Conservation (phyloP, 2,113 vertebrate species). For the Octodon degus region DNA sequence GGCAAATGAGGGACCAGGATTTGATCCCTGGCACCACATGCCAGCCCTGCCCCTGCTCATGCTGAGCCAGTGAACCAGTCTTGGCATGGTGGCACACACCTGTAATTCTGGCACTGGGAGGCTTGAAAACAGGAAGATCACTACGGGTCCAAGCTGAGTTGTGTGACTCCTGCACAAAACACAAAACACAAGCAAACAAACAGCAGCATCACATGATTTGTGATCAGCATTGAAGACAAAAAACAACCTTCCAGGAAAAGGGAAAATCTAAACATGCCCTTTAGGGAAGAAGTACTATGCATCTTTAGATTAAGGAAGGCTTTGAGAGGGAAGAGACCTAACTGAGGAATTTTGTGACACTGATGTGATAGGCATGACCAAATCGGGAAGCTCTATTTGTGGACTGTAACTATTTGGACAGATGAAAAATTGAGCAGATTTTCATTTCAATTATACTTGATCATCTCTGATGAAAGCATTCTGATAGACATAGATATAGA, state of each 20-base stretch:
- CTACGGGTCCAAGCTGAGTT: no score
- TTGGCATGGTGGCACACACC: no score
- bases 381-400: neutral
- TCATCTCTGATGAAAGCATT: neutral
- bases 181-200: no score
- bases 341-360: neutral
- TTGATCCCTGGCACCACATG: no score
- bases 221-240: neutral
- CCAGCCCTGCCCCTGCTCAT: no score
- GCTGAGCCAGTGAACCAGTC: no score
- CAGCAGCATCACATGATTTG: neutral
- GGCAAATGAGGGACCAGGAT: no score
- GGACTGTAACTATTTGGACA: neutral
- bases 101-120: no score
- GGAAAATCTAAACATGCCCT: neutral
- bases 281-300: neutral
- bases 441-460: neutral
- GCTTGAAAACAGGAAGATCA: no score
- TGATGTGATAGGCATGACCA: neutral
- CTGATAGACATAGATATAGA: neutral
- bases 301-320: neutral
- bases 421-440: neutral
- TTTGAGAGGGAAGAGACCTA: neutral
- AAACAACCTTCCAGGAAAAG: neutral
- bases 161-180: no score